These are phyloP conservation scores for Micrasema minimum DNA, from an alignment of 1,140 invertebrate genomes.

Conservation along the genomic window DNA sequence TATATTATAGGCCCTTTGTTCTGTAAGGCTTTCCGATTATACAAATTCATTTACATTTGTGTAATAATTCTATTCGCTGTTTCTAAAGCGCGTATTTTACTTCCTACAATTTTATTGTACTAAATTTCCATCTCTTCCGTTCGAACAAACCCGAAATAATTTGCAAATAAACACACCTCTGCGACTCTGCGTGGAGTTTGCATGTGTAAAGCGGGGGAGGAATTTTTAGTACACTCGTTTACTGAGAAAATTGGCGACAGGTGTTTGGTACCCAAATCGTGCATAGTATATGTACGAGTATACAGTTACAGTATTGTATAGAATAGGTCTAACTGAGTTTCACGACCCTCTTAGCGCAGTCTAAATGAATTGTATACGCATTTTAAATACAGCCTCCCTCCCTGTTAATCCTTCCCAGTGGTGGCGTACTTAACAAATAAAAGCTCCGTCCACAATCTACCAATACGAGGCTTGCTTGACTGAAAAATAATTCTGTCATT, in stretches of 20 bases:
- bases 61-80: not conserved
- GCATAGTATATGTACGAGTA: too few species aligned
- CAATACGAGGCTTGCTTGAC: not conserved
- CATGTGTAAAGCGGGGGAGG: conserved; percentile 26
- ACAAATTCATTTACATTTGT: too few species aligned
- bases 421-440: conserved; percentile 42
- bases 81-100: not conserved
- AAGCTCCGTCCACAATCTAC: conserved; percentile 6
- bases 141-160: conserved; percentile 26
- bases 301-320: too few species aligned
- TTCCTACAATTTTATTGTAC: conserved; percentile 13
- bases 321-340: conserved; percentile 29
- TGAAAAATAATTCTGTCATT: not conserved
- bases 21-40: too few species aligned
- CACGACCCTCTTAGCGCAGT: conserved; percentile 34
- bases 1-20: too few species aligned
- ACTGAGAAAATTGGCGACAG: conserved; percentile 32
- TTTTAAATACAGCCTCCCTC: conserved; percentile 46
- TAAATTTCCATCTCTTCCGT: conserved; percentile 19
- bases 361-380: conserved; percentile 45
- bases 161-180: conserved; percentile 6
- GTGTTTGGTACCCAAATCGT: conserved; percentile 19
- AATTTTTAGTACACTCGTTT: conserved; percentile 12
- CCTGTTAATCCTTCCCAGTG: conserved; percentile 40
- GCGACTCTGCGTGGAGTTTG: conserved; percentile 15